Evolutionary conservation across 2,113 vertebrate species (phyloP), one percentile per base, ranked within the genome.

Genomic region (Chascanopsetta lugubris): DNA sequence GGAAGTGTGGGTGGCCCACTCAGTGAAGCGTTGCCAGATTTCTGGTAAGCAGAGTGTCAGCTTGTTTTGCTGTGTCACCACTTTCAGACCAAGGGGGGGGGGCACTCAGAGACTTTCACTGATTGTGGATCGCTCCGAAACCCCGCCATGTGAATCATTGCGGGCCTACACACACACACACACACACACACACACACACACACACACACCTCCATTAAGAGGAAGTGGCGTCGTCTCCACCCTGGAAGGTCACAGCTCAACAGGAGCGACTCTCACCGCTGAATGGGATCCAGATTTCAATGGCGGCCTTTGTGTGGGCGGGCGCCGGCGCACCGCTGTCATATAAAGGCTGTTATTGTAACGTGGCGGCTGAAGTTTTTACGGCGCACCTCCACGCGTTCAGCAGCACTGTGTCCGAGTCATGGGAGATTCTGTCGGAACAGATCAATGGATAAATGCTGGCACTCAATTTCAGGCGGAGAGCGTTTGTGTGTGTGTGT

Each of bases 31-130:
- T 79, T 87, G 79, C 85, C 88, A 89, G 85, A 85, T 89, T 87
- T 87, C 65, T 77, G 77, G 74, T 75, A 69, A 77, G 83, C 75
- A 50, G 67, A 84, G 79, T 83, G 75, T 82, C 77, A 80, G 79
- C 80, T 80, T 88, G 84, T 88, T 88, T 86, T 86, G 84, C 85
- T 80, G 80, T 75, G 82, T 85, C 87, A 90, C 84, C 78, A 73
- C 25, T 87, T 87, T 83, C 36, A 72, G 65, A 68, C 20, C n/a
- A n/a, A 12, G 22, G 38, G 21, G 48, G 15, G n/a, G 1, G 43
- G 45, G 49, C 7, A 1, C 48, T 63, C 63, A 9, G 17, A 62
- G 71, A 46, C 6, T 13, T 46, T 62, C 29, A 15, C 66, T 53
- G 67, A 69, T 56, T 58, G 43, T 72, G 64, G 60, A n/a, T 34